Evolutionary conservation across 2,113 vertebrate genomes (phyloP).

Genomic region (Cyanoderma ruficeps): DNA sequence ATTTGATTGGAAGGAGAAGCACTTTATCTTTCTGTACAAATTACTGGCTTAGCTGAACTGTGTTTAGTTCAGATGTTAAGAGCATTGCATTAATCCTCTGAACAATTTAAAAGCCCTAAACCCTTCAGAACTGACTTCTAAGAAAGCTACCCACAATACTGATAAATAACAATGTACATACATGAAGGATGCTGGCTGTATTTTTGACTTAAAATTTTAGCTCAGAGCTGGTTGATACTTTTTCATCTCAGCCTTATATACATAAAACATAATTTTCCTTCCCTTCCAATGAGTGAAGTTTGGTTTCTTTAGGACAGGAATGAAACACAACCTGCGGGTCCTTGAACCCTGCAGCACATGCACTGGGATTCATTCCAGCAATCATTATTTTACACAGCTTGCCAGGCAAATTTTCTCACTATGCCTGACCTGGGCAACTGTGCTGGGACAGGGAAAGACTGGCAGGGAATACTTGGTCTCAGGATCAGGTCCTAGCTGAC

Average conservation of each 20-base stretch:
- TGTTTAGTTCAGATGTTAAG: constrained; percentile 44
- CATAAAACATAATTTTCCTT: not conserved
- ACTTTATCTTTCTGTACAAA: constrained; percentile 40
- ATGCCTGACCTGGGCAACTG: not conserved
- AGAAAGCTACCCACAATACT: not conserved
- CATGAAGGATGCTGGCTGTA: not conserved
- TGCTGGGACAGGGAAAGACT: not conserved
- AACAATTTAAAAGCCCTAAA: constrained; percentile 50
- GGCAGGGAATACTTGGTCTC: not conserved
- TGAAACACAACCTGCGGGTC: not conserved
- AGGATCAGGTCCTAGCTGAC: not conserved
- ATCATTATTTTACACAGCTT: not conserved
- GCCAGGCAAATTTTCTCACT: not conserved
- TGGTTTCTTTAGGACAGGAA: not conserved
- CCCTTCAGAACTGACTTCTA: not conserved
- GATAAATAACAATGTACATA: not conserved
- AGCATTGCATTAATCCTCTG: constrained; percentile 48
- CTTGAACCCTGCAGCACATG: not conserved
- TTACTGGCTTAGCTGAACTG: constrained; percentile 30
- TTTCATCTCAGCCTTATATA: not conserved
- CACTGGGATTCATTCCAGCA: not conserved
- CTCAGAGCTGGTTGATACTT: not conserved
- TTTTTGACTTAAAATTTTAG: not conserved
- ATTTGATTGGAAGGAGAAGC: constrained; percentile 34
- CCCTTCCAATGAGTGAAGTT: not conserved